phyloP scores from a whole-genome alignment of 2,113 vertebrate species.

The Anolis sagrei region DNA sequence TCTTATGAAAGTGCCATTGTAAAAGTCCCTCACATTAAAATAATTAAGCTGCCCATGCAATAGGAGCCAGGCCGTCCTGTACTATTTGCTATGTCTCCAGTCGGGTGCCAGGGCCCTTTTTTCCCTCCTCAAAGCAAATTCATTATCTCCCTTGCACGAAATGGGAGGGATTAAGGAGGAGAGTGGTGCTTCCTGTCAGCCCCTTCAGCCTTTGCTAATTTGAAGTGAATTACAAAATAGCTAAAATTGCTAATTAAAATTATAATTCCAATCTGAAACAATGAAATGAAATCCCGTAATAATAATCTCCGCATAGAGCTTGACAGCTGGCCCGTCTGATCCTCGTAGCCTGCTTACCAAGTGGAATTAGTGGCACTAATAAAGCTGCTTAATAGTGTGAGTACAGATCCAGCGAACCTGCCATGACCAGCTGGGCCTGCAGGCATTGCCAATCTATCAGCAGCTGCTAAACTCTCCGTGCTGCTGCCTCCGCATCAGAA shows the following conservation, averaged over 20 bases:
- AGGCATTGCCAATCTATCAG: constrained; percentile 78
- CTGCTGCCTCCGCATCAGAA: constrained; percentile 62
- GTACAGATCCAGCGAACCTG: constrained; percentile 87
- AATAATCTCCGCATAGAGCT: constrained; percentile 78
- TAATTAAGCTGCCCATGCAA: neutral
- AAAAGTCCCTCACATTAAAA: neutral
- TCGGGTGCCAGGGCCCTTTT: neutral
- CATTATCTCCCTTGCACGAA: constrained; percentile 34
- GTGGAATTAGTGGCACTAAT: constrained; percentile 93
- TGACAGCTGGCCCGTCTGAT: constrained; percentile 96
- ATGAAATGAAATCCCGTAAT: constrained; percentile 79
- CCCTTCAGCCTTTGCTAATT: constrained; percentile 53
- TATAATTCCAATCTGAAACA: constrained; percentile 81
- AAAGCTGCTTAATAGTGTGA: constrained; percentile 94
- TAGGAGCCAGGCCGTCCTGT: neutral
- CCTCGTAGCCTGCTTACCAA: constrained; percentile 90
- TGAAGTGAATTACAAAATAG: constrained; percentile 69
- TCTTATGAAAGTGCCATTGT: neutral
- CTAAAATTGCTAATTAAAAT: constrained; percentile 79
- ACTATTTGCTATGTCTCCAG: neutral
- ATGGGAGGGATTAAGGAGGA: constrained; percentile 35
- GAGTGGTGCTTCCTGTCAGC: neutral
- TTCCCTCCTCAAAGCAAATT: neutral
- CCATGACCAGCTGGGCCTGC: constrained; percentile 84
- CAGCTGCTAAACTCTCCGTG: constrained; percentile 74